These are phyloP conservation scores for Sitta carolinensis DNA, from an alignment of 2,797 vertebrate genomes.

Conservation along the genomic window DNA sequence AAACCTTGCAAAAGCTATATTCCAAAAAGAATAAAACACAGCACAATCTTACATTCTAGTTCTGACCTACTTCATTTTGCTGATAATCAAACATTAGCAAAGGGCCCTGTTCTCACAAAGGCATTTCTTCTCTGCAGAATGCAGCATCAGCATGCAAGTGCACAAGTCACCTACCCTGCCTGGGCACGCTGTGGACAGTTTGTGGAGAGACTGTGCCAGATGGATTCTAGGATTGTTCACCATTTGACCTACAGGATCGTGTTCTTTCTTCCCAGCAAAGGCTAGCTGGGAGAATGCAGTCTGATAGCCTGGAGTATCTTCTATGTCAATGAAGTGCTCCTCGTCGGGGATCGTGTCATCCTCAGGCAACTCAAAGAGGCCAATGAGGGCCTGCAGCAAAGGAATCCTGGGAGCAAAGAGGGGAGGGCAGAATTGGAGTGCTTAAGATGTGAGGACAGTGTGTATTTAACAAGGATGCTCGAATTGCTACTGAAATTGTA, in stretches of 20 bases:
- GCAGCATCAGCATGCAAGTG: not conserved
- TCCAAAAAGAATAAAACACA: not conserved
- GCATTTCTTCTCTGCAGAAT: not conserved
- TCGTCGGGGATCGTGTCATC: constrained; percentile 97
- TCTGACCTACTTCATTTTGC: not conserved
- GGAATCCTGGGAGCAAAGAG: constrained; percentile 80
- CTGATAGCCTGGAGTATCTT: constrained; percentile 97
- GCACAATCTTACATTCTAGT: not conserved
- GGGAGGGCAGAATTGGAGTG: not conserved
- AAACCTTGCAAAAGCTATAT: not conserved
- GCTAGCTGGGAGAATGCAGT: constrained; percentile 97
- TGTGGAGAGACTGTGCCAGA: constrained; percentile 95
- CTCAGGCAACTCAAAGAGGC: constrained; percentile 95
- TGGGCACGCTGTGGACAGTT: constrained; percentile 93
- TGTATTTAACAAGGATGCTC: not conserved
- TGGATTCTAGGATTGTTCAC: constrained; percentile 94
- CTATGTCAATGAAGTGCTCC: constrained; percentile 98
- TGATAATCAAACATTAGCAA: not conserved
- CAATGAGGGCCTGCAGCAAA: constrained; percentile 94
- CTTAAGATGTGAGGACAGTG: not conserved
- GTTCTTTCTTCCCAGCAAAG: constrained; percentile 96
- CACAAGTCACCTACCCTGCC: constrained; percentile 84
- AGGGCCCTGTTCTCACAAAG: not conserved
- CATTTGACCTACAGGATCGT: constrained; percentile 92
- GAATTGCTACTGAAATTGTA: not conserved